Base-by-base conservation (phyloP, 1,140 invertebrate genomes). In the Nasonia longicornis region DNA sequence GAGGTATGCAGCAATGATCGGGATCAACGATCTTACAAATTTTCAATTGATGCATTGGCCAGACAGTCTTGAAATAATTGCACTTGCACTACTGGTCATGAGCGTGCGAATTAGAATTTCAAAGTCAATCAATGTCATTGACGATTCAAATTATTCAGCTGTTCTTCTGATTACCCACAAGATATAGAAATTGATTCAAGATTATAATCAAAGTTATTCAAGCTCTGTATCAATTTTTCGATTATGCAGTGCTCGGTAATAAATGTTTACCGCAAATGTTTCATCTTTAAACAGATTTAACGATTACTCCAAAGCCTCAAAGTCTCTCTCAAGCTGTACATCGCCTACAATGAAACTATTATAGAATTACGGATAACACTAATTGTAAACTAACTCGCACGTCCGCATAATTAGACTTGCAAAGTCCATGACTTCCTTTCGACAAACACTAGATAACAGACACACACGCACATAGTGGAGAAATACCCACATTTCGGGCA, bases 1-100 rank as follows among this genome's bases (percentile, higher is more conserved):
- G 52, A 64, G 70, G 1, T 22, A 75, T 26, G 63, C 26, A 35
- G 72, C 29, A 42, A 58, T 58, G 8, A 69, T 80, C 4, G 72
- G 45, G 72, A 80, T 80, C 79, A 80, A 80, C 31, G 72, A 20
- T 80, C 79, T 80, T 52, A 67, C 64, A 7, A 80, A 80, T 69
- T 75, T 80, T 58, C 42, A 80, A 75, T 81, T 76, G 79, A 76
- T 63, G 26, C 64, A 75, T 52, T 79, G 35, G 29, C 26, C 52
- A 58, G 52, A 58, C 52, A 58, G 66, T 31, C 10, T 67, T 67
- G 26, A 29, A 67, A 31, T 31, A 67, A 67, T 67, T 67, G 11
- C 22, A 67, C 11, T 67, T 67, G 26, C 11, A 31, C 66, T n/a
- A 67, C 52, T 20, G 52, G 14, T 58, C 52, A 6, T 16, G 20